phyloP scores from a whole-genome alignment of 23 tunicate genomes.

The Ascidia mentula region DNA sequence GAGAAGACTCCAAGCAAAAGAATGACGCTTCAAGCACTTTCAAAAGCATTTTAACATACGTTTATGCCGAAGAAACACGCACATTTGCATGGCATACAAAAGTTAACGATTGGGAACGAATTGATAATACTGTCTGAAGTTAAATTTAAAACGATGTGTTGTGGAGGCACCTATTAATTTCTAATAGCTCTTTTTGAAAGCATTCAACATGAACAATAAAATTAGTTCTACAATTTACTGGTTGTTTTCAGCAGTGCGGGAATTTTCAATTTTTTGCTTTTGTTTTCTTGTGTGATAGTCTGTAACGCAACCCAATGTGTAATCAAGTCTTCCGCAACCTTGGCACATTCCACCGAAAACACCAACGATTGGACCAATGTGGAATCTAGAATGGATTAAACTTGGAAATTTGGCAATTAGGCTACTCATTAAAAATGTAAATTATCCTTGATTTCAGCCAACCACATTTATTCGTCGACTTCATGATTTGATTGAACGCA shows the following conservation, averaged over 20 bases:
- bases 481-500: constrained; percentile 52
- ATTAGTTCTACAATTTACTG: no score
- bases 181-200: no score
- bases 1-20: no score
- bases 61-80: no score
- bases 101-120: no score
- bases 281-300: constrained; percentile 68
- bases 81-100: no score
- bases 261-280: constrained; percentile 14
- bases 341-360: constrained; percentile 82
- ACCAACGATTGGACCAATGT: constrained; percentile 68
- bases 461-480: constrained; percentile 51
- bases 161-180: no score
- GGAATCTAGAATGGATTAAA: constrained; percentile 23
- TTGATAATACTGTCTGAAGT: no score
- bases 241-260: background rate
- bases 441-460: background rate
- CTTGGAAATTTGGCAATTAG: background rate
- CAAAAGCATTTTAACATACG: no score
- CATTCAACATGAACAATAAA: no score
- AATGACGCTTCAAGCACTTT: no score
- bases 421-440: background rate
- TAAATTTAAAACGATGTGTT: no score
- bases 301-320: constrained; percentile 44
- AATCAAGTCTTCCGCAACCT: constrained; percentile 59